Percentiles rank a stretch among this genome's conserved stretches.
phyloP scores from a whole-genome alignment of 2,888 invertebrate genomes.

The Standfussiana lucernea region DNA sequence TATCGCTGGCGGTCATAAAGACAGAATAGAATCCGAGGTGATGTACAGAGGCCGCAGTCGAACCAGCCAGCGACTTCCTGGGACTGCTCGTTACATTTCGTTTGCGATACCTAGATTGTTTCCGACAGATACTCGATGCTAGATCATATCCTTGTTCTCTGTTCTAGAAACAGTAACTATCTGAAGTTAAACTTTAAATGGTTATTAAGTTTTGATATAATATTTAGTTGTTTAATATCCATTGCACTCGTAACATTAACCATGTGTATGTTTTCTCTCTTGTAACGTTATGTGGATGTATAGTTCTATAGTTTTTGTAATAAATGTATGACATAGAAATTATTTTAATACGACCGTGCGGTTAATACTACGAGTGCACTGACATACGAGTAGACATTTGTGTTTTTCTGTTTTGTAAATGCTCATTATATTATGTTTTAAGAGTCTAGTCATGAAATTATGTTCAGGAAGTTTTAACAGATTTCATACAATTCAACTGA shows the following conservation, averaged over 20 bases:
- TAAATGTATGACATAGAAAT: conserved; percentile 59
- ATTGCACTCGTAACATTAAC: conserved; percentile 81
- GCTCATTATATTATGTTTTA: conserved; percentile 89
- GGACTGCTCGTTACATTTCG: conserved; percentile 41
- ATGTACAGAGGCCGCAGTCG: conserved; percentile 15
- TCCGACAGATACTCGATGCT: conserved; percentile 70
- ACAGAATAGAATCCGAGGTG: conserved; percentile 18
- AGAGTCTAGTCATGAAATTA: conserved; percentile 90
- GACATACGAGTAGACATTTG: conserved; percentile 74
- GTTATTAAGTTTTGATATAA: conserved; percentile 81
- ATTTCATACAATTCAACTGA: conserved; percentile 69
- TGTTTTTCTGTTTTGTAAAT: conserved; percentile 87
- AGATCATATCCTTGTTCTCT: conserved; percentile 70
- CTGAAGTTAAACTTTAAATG: conserved; percentile 83
- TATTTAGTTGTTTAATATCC: conserved; percentile 76
- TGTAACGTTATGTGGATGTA: conserved; percentile 64
- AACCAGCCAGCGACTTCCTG: conserved; percentile 50
- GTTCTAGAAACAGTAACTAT: conserved; percentile 70
- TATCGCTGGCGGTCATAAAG: conserved; percentile 46
- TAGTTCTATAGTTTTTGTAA: conserved; percentile 62
- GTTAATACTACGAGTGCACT: conserved; percentile 73
- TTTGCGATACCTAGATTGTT: conserved; percentile 63
- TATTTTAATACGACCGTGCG: conserved; percentile 54
- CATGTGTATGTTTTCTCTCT: conserved; percentile 63
- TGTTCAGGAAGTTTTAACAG: conserved; percentile 83